A percentile compares a stretch with the other conserved stretches of the same genome.
These are phyloP conservation scores for Megalopta genalis DNA, from an alignment of 1,140 invertebrate species.

Conservation along the genomic window DNA sequence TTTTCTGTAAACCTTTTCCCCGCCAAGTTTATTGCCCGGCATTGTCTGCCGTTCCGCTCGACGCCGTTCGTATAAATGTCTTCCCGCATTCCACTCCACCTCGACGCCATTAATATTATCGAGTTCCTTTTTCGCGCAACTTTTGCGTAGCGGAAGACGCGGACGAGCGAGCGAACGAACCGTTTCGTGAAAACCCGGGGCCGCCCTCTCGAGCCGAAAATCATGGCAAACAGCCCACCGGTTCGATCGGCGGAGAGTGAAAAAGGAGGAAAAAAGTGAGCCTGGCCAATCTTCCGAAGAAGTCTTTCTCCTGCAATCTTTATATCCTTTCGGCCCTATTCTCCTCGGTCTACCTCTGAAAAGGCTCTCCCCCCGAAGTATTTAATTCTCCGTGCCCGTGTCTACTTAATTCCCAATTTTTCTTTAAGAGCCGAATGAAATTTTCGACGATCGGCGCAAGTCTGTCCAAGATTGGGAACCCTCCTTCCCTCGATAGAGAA, in stretches of 20 bases:
- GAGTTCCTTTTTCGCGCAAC: constrained; percentile 32
- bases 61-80: constrained; percentile 51
- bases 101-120: constrained; percentile 52
- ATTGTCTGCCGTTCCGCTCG: constrained; percentile 40
- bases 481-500: background rate
- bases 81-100: constrained; percentile 29
- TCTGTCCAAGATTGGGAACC: background rate
- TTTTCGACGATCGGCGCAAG: background rate
- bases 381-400: background rate
- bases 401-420: background rate
- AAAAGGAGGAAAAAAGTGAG: background rate
- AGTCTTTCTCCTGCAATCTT: background rate
- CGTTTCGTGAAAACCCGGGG: background rate
- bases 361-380: background rate
- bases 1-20: constrained; percentile 45
- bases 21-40: constrained; percentile 49
- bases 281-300: background rate
- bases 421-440: background rate
- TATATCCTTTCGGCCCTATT: background rate
- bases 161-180: constrained; percentile 14
- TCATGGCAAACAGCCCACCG: constrained; percentile 13
- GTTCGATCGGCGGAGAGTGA: background rate
- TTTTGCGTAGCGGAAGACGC: constrained; percentile 11
- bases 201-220: constrained; percentile 4
- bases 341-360: too few relatives aligned